These are phyloP conservation scores for Drosophila novamexicana DNA, from an alignment of 1,140 invertebrate species.

Conservation along the genomic window DNA sequence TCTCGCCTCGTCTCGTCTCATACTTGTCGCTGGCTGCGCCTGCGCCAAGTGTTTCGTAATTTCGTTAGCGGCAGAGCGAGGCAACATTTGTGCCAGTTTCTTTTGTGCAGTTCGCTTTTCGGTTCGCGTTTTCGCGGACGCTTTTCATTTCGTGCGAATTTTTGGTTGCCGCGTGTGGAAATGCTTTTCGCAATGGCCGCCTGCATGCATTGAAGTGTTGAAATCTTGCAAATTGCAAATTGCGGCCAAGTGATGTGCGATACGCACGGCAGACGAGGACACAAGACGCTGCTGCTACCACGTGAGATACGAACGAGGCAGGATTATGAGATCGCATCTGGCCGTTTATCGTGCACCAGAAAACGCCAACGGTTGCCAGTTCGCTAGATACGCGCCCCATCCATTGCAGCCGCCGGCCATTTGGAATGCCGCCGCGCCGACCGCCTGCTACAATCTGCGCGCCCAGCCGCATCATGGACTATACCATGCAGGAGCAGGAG, in stretches of 20 bases:
- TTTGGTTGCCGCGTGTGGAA: constrained; percentile 49
- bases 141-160: constrained; percentile 72
- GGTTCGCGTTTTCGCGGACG: constrained; percentile 36
- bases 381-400: constrained; percentile 51
- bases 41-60: constrained; percentile 79
- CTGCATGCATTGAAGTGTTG: constrained; percentile 62
- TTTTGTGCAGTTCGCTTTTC: constrained; percentile 24
- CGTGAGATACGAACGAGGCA: constrained; percentile 42
- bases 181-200: constrained; percentile 43
- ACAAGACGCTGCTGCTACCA: constrained; percentile 36
- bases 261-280: constrained; percentile 29
- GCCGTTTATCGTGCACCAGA: constrained; percentile 73
- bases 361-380: constrained; percentile 53
- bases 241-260: constrained; percentile 75
- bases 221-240: constrained; percentile 34
- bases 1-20: constrained; percentile 24
- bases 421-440: constrained; percentile 19
- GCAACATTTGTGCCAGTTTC: constrained; percentile 72
- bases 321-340: constrained; percentile 82
- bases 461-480: constrained; percentile 45
- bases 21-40: constrained; percentile 42
- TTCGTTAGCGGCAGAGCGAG: constrained; percentile 29
- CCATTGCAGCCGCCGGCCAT: constrained; percentile 13
- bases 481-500: constrained; percentile 29
- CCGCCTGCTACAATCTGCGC: constrained; percentile 42